Conservation (phyloP, 2,888 invertebrate species). For the Chesias legatella region DNA sequence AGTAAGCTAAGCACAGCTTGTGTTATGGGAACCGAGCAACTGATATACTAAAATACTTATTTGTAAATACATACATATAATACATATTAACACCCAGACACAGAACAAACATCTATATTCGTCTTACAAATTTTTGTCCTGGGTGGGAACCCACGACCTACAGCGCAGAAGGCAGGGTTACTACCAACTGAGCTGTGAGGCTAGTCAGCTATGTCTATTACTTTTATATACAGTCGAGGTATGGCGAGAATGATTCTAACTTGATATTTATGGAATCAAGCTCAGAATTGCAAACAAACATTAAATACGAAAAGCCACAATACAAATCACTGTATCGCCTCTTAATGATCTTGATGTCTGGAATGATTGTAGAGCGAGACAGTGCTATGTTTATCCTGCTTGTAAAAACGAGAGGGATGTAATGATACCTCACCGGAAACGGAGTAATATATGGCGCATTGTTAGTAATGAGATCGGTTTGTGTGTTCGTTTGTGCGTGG, state of each 20-base stretch:
- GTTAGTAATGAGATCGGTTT: conserved; percentile 78
- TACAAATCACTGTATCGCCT: conserved; percentile 74
- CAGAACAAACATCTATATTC: too few relatives aligned
- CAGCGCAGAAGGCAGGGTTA: too few relatives aligned
- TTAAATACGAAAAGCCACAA: conserved; percentile 30
- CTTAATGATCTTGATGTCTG: conserved; percentile 71
- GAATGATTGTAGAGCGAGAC: conserved; percentile 57
- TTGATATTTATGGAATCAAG: conserved; percentile 30
- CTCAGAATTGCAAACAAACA: conserved; percentile 24
- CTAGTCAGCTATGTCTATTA: too few relatives aligned
- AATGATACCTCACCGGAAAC: conserved; percentile 72
- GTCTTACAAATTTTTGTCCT: too few relatives aligned
- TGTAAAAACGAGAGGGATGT: conserved; percentile 39
- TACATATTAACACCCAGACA: too few relatives aligned
- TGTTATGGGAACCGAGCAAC: too few relatives aligned
- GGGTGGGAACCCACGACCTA: too few relatives aligned
- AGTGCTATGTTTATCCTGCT: conserved; percentile 7
- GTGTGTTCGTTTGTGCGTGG: conserved; percentile 61
- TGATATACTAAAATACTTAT: too few relatives aligned
- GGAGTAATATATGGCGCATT: conserved; percentile 76
- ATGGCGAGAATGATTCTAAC: conserved; percentile 19
- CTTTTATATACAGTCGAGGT: conserved; percentile 4
- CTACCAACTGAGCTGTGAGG: too few relatives aligned
- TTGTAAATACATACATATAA: too few relatives aligned
- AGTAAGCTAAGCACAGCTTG: too few relatives aligned